These are phyloP conservation scores for Philereme transversata DNA, from an alignment of 2,888 invertebrate species.

Conservation along the genomic window DNA sequence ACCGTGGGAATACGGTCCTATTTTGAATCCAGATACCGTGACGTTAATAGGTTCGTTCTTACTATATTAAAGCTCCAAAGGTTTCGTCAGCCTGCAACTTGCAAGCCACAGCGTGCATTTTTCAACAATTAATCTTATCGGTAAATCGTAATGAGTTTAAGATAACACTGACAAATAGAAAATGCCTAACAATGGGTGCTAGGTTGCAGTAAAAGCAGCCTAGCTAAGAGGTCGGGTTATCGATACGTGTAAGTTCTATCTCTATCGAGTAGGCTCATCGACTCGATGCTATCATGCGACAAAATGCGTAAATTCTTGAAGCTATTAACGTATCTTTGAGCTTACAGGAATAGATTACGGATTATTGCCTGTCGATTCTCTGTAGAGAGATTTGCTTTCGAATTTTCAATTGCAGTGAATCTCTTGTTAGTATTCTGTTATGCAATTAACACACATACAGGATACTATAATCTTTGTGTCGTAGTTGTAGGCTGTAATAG, in stretches of 20 bases:
- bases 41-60: slow-evolving; percentile 58
- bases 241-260: slow-evolving; percentile 58
- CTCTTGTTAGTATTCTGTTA: too few species aligned
- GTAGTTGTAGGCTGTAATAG: too few species aligned
- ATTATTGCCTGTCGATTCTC: slow-evolving; percentile 25
- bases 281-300: slow-evolving; percentile 55
- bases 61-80: slow-evolving; percentile 48
- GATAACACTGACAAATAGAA: slow-evolving; percentile 41
- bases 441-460: too few species aligned
- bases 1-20: slow-evolving; percentile 49
- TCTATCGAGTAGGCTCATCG: slow-evolving; percentile 54
- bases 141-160: slow-evolving; percentile 36
- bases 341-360: slow-evolving; percentile 30
- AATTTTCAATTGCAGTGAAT: too few species aligned
- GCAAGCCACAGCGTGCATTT: slow-evolving; percentile 44
- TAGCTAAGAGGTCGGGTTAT: slow-evolving; percentile 50
- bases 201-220: slow-evolving; percentile 51
- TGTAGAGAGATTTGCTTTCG: slow-evolving; percentile 14
- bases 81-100: slow-evolving; percentile 59
- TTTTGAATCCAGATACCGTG: slow-evolving; percentile 44
- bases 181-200: slow-evolving; percentile 57
- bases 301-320: slow-evolving; percentile 53
- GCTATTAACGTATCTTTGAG: slow-evolving; percentile 33
- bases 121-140: slow-evolving; percentile 49
- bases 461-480: too few species aligned